These are phyloP conservation scores for Ctenodactylus gundi DNA, from an alignment of 2,113 vertebrate species.

Conservation along the genomic window DNA sequence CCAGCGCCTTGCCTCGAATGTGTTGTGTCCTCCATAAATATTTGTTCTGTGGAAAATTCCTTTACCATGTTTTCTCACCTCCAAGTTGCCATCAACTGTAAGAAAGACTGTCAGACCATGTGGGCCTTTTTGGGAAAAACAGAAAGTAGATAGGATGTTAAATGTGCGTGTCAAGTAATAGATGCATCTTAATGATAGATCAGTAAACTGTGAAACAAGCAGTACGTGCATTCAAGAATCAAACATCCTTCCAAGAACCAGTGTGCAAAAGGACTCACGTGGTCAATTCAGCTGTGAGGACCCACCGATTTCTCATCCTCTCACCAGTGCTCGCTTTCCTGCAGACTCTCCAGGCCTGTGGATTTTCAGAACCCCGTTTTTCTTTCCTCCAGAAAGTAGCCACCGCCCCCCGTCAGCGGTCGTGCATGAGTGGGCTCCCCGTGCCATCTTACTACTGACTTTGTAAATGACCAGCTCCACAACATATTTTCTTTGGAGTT, in stretches of 20 bases:
- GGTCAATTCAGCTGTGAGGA: neutral
- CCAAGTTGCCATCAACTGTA: neutral
- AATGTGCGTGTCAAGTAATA: neutral
- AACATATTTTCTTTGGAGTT: slow-evolving; percentile 62
- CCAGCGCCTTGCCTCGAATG: neutral
- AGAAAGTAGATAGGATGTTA: neutral
- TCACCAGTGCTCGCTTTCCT: neutral
- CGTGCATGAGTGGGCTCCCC: neutral
- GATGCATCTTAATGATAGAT: neutral
- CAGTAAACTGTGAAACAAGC: neutral
- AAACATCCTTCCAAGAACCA: neutral
- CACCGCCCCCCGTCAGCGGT: neutral
- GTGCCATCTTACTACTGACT: neutral
- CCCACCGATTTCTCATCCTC: neutral
- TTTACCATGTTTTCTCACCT: neutral
- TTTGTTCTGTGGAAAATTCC: neutral
- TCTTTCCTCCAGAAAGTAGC: slow-evolving; percentile 23
- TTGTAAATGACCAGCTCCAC: slow-evolving; percentile 51
- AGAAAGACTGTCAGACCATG: neutral
- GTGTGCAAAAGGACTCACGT: neutral
- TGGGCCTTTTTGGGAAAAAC: neutral
- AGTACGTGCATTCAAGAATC: neutral
- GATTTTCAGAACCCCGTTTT: neutral
- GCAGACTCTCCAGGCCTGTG: neutral
- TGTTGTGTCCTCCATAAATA: neutral